Base-by-base conservation (phyloP, 2,797 vertebrate species). In the Micrastur ruficollis region DNA sequence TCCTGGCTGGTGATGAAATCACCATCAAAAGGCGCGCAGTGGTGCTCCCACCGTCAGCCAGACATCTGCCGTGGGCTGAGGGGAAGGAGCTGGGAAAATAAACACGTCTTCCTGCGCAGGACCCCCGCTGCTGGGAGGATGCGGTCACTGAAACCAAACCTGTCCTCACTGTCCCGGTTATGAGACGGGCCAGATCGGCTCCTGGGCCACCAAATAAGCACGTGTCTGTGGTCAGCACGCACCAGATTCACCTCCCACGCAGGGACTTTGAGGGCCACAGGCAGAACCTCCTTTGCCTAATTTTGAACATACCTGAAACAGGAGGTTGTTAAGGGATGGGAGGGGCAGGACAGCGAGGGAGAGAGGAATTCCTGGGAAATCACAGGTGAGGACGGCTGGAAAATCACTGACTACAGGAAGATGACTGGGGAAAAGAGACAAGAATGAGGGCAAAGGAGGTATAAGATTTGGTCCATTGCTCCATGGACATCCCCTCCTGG, bases 401-500 rank as follows among this genome's bases (percentile, higher is more conserved):
- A 79, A 74, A 73, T 44, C 36, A 42, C 47, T 66, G 46, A 12
- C 9, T 52, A 38, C 47, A 40, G 36, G 58, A 56, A 66, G 55
- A 34, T 5, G 32, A 25, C 13, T 14, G 16, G 6, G 40, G 76
- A 42, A 50, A 62, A 34, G 29, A 46, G 12, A 80, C 52, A 27
- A 34, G 46, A 47, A 56, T 22, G 49, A 73, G 22, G 9, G 9
- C 16, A 40, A 63, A 38, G 50, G 31, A 34, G 25, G 7, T 25
- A 2, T 8, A 63, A 59, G 38, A 10, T 58, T 56, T 73, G 32
- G 46, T 63, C 63, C 32, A 20, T 13, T 5, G 6, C 29, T 58
- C 27, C 0, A 0, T 11, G 72, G 50, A 14, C 52, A n/a, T 42
- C 9, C 18, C 15, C 13, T 68, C 17, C 19, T n/a, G 46, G 34